These are phyloP conservation scores for Dipodomys ordii DNA, from an alignment of 2,113 vertebrate species.

Conservation along the genomic window DNA sequence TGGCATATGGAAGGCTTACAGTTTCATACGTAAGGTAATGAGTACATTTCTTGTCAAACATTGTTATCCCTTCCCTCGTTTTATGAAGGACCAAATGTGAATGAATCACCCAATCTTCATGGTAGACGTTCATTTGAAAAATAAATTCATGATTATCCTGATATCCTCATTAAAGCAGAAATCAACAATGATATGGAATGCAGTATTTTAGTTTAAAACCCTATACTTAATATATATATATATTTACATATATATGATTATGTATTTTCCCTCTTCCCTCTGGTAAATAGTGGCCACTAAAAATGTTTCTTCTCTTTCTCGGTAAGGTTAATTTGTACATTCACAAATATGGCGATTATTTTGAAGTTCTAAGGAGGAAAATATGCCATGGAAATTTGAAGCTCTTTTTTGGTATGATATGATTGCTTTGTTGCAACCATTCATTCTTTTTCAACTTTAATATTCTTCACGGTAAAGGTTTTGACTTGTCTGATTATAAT, in stretches of 20 bases:
- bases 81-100: rapidly evolving
- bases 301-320: neutral
- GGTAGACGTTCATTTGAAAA: neutral
- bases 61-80: neutral
- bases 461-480: neutral
- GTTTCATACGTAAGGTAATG: too few species aligned
- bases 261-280: neutral
- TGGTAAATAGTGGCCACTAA: neutral
- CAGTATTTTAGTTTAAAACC: neutral
- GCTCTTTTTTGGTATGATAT: neutral
- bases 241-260: too few species aligned
- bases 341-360: neutral
- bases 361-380: neutral
- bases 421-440: neutral
- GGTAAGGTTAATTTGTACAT: neutral
- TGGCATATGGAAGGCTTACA: too few species aligned
- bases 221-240: too few species aligned
- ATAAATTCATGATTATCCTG: neutral
- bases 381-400: neutral
- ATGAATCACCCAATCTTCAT: neutral
- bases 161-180: neutral
- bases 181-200: neutral
- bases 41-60: too few species aligned
- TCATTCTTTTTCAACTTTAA: neutral
- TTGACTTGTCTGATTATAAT: neutral